A percentile compares a stretch with the other conserved stretches of the same genome.
Evolutionary conservation across 2,797 vertebrate genomes (phyloP).

Genomic region (Pseudotriccus pelzelni): DNA sequence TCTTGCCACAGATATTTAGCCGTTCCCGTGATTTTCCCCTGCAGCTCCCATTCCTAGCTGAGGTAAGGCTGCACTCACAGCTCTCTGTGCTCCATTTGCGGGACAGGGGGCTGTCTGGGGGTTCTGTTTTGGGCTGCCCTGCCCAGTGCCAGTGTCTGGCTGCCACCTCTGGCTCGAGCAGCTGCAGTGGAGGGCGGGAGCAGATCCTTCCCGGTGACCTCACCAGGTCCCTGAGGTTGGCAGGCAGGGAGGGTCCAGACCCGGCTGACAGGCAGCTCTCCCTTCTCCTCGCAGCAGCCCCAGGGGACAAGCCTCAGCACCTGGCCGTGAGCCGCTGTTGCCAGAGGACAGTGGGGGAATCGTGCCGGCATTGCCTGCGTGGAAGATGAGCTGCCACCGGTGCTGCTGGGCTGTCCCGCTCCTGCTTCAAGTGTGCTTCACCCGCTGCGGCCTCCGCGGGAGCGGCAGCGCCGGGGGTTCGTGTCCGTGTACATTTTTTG

Average conservation of each 20-base stretch:
- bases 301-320: conserved; percentile 73
- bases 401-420: background rate
- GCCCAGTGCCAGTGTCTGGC: background rate
- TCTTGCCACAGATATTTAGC: conserved; percentile 80
- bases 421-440: conserved; percentile 46
- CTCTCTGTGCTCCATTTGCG: accelerated
- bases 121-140: background rate
- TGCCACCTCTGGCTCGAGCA: accelerated
- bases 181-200: background rate
- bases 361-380: conserved; percentile 78
- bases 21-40: conserved; percentile 42
- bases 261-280: background rate
- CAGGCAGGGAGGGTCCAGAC: background rate
- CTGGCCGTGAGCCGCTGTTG: background rate
- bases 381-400: conserved; percentile 75
- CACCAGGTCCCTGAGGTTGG: background rate
- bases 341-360: conserved; percentile 80
- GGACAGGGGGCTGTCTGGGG: background rate
- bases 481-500: conserved; percentile 76
- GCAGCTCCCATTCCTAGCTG: conserved; percentile 59
- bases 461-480: conserved; percentile 28
- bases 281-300: conserved; percentile 74
- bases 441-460: background rate
- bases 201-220: background rate
- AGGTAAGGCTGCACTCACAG: conserved; percentile 55